phyloP scores from a whole-genome alignment of 2,797 vertebrate genomes.

The Parauchenoglanis ngamensis region DNA sequence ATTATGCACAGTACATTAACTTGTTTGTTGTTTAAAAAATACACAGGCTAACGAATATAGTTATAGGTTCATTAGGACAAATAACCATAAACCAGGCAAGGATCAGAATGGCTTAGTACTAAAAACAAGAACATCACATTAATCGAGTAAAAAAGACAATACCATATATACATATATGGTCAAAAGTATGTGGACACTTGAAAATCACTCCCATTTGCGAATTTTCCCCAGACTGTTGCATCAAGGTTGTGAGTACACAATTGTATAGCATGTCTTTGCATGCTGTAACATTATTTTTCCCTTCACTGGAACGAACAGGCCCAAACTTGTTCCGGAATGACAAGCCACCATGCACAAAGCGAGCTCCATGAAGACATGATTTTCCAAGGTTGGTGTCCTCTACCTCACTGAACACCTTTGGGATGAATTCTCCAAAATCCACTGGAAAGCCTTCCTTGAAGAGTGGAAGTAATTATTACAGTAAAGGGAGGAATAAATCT shows the following conservation, averaged over 20 bases:
- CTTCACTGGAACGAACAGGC: too few relatives aligned
- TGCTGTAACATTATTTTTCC: not conserved
- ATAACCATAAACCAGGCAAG: not conserved
- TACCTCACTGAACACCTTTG: too few relatives aligned
- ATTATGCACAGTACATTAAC: not conserved
- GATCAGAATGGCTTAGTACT: not conserved
- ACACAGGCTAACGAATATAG: not conserved
- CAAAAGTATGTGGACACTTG: not conserved
- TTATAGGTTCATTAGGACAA: not conserved
- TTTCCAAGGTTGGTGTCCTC: too few relatives aligned
- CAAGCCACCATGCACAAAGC: too few relatives aligned
- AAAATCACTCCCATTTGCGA: not conserved
- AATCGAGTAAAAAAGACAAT: not conserved
- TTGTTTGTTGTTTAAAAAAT: not conserved
- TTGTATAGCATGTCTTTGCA: not conserved
- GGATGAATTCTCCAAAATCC: not conserved
- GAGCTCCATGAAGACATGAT: too few relatives aligned
- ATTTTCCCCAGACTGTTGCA: not conserved
- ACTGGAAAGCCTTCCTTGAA: not conserved
- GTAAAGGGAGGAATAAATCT: not conserved
- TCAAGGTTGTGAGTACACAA: not conserved
- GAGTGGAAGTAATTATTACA: not conserved
- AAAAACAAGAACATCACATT: not conserved
- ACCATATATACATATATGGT: too few relatives aligned
- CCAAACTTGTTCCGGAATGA: too few relatives aligned